phyloP scores from a whole-genome alignment of 2,113 vertebrate genomes.

The Craseonycteris thonglongyai region DNA sequence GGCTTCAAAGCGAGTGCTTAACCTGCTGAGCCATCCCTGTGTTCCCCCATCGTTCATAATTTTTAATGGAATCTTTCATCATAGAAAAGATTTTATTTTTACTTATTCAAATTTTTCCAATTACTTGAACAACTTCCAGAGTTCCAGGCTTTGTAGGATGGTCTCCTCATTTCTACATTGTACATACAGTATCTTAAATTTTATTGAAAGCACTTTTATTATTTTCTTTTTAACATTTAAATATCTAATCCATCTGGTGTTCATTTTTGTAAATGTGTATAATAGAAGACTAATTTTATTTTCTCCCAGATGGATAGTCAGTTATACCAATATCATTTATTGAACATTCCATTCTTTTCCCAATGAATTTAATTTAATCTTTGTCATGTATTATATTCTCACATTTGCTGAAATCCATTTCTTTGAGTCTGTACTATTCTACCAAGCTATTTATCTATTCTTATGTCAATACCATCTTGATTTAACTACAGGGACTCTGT shows the following conservation, averaged over 20 bases:
- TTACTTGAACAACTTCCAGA: not conserved
- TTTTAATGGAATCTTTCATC: not conserved
- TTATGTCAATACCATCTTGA: not conserved
- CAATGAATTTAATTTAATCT: not conserved
- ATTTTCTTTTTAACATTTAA: slow-evolving; percentile 20
- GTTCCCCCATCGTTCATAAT: not conserved
- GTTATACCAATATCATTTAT: not conserved
- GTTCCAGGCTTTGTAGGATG: not conserved
- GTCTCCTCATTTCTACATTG: not conserved
- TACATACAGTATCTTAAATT: not conserved
- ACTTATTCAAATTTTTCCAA: not conserved
- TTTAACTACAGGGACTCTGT: not conserved
- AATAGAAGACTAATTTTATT: slow-evolving; percentile 22
- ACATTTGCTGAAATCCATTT: not conserved
- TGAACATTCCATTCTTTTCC: not conserved
- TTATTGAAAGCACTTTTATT: not conserved
- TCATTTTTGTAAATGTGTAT: slow-evolving; percentile 24
- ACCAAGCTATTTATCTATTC: not conserved
- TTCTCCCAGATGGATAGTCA: not conserved
- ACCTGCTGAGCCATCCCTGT: too few species aligned
- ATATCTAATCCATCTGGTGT: not conserved
- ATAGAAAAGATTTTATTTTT: not conserved
- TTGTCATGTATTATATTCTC: not conserved
- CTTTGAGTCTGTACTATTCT: not conserved
- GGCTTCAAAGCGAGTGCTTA: too few species aligned